phyloP scores from a whole-genome alignment of 1,140 invertebrate species.

The Teleogryllus occipitalis region DNA sequence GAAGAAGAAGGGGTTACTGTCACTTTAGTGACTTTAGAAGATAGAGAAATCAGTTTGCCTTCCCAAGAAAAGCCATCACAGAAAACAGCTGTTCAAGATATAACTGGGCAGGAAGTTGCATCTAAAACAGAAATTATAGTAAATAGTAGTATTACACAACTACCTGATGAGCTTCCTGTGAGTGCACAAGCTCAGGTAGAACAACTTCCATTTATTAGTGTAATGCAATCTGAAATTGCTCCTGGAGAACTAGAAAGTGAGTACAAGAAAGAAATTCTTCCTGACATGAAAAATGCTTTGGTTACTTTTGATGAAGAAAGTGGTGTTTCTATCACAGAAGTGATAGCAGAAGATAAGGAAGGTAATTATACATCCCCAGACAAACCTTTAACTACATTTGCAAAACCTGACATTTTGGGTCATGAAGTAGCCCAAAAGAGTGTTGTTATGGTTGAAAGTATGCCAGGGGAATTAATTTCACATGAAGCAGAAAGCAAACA shows the following conservation, averaged over 20 bases:
- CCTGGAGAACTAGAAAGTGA: constrained; percentile 28
- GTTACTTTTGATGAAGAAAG: constrained; percentile 29
- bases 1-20: constrained; percentile 29
- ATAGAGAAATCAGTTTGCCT: constrained; percentile 34
- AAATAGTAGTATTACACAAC: neutral
- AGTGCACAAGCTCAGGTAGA: constrained; percentile 31
- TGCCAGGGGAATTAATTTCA: constrained; percentile 29
- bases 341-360: constrained; percentile 30
- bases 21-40: constrained; percentile 31
- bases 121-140: constrained; percentile 22
- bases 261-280: constrained; percentile 22
- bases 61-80: constrained; percentile 27
- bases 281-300: constrained; percentile 27
- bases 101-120: constrained; percentile 19
- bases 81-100: constrained; percentile 15
- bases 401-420: constrained; percentile 29
- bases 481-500: constrained; percentile 5
- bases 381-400: constrained; percentile 15
- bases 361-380: constrained; percentile 20
- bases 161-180: constrained; percentile 11
- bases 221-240: constrained; percentile 27
- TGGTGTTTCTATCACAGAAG: constrained; percentile 29
- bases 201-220: constrained; percentile 26
- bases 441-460: constrained; percentile 30
- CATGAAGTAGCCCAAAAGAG: constrained; percentile 34